These are phyloP conservation scores for Gortyna flavago DNA, from an alignment of 2,888 invertebrate species.

Conservation along the genomic window DNA sequence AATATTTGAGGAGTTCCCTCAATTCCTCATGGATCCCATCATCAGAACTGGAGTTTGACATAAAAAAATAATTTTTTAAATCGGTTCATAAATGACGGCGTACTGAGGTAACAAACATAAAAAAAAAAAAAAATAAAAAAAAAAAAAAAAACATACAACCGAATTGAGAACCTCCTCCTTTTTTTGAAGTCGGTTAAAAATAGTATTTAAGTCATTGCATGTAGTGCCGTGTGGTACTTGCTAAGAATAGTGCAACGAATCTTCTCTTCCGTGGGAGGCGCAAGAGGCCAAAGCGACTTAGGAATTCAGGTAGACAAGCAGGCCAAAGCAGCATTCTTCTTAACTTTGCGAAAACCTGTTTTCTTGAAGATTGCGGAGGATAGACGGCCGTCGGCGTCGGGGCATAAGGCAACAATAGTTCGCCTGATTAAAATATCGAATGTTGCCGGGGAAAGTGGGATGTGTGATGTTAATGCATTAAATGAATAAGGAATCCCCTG, in stretches of 20 bases:
- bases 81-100: too few species aligned
- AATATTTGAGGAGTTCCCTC: too few species aligned
- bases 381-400: conserved; percentile 12
- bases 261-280: conserved; percentile 33
- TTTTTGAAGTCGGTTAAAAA: too few species aligned
- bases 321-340: conserved; percentile 30
- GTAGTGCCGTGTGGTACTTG: conserved; percentile 31
- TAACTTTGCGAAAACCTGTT: conserved; percentile 56
- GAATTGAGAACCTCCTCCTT: too few species aligned
- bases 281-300: conserved; percentile 33
- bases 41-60: too few species aligned
- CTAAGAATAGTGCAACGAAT: conserved; percentile 43
- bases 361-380: conserved; percentile 29
- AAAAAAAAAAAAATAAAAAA: too few species aligned
- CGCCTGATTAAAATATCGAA: conserved; percentile 17
- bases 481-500: not conserved
- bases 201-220: conserved; percentile 10
- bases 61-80: too few species aligned
- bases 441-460: not conserved
- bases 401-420: conserved; percentile 22
- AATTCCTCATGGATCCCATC: too few species aligned
- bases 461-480: not conserved
- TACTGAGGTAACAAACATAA: too few species aligned
- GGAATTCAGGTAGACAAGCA: conserved; percentile 56
- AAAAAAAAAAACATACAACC: too few species aligned